phyloP scores from a whole-genome alignment of 2,888 invertebrate genomes.

The Zygogramma bicolorata region DNA sequence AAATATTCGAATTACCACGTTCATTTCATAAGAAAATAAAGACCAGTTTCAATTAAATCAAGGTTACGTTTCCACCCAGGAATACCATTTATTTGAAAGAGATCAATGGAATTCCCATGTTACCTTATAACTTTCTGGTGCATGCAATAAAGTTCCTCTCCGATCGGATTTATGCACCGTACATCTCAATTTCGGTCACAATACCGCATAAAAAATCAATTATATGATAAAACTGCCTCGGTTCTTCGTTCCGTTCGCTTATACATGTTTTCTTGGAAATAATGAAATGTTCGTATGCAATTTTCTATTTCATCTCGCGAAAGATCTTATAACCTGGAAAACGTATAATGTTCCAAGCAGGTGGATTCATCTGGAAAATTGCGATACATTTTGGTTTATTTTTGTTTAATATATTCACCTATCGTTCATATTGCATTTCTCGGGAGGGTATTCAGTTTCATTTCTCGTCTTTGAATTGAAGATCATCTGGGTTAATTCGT shows the following conservation, averaged over 20 bases:
- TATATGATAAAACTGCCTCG: conserved; percentile 36
- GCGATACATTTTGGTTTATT: conserved; percentile 27
- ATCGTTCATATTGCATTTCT: neutral
- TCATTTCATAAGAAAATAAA: too few relatives aligned
- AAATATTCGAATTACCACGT: too few relatives aligned
- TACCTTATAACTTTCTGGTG: neutral
- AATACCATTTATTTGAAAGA: too few relatives aligned
- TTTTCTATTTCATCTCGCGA: conserved; percentile 40
- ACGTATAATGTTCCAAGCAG: conserved; percentile 41
- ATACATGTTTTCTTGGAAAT: conserved; percentile 31
- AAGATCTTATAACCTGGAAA: conserved; percentile 39
- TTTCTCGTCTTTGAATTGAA: neutral
- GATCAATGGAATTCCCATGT: neutral
- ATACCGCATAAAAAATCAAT: conserved; percentile 38
- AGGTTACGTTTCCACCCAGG: too few relatives aligned
- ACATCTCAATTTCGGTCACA: neutral
- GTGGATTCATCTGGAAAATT: conserved; percentile 42
- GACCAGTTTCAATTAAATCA: too few relatives aligned
- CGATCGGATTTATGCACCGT: neutral
- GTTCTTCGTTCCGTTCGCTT: conserved; percentile 26
- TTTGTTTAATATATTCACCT: neutral
- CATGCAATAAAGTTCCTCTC: neutral
- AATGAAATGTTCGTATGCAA: conserved; percentile 44
- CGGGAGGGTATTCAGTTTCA: neutral
- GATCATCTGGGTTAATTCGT: neutral